Conservation (phyloP, 2,888 invertebrate genomes). For the Drosophila koepferae region DNA sequence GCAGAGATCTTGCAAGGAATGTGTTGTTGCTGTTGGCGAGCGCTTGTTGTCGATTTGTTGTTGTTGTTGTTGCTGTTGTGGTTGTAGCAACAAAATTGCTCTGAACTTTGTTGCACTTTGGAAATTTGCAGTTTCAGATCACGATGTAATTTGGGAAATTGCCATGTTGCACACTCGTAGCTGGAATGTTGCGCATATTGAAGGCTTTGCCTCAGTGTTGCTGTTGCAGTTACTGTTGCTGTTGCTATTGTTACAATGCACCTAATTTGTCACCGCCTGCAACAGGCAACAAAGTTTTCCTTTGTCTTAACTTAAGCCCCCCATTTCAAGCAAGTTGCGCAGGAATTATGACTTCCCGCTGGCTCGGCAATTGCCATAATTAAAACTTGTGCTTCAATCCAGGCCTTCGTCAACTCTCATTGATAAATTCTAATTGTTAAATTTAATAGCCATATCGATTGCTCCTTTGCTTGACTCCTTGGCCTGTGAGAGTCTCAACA, state of each 20-base stretch:
- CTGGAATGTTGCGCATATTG: conserved; percentile 49
- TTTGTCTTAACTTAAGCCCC: conserved; percentile 24
- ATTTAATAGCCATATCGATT: conserved; percentile 83
- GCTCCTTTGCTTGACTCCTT: conserved; percentile 42
- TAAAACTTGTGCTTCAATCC: conserved; percentile 52
- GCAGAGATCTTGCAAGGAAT: conserved; percentile 68
- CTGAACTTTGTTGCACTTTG: conserved; percentile 83
- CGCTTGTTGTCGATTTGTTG: conserved; percentile 60
- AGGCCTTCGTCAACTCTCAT: conserved; percentile 50
- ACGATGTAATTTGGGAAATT: conserved; percentile 84
- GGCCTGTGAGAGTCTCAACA: conserved; percentile 23
- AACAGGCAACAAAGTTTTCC: conserved; percentile 39
- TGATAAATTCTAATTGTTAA: conserved; percentile 84
- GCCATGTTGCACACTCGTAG: conserved; percentile 70
- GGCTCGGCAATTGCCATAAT: conserved; percentile 60
- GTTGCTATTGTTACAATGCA: conserved; percentile 46
- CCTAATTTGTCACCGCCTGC: conserved; percentile 75
- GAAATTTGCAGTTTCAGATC: conserved; percentile 82
- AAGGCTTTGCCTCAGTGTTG: conserved; percentile 11
- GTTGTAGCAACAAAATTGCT: conserved; percentile 78
- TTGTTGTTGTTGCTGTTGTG: conserved; percentile 52
- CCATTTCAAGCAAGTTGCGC: conserved; percentile 27
- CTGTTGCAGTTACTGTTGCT: conserved; percentile 13
- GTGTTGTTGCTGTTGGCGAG: conserved; percentile 60
- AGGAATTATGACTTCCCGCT: conserved; percentile 73